Percentiles rank a stretch among this genome's conserved stretches.
Evolutionary conservation across 2,113 vertebrate species (phyloP).

Genomic region (Cromileptes altivelis): DNA sequence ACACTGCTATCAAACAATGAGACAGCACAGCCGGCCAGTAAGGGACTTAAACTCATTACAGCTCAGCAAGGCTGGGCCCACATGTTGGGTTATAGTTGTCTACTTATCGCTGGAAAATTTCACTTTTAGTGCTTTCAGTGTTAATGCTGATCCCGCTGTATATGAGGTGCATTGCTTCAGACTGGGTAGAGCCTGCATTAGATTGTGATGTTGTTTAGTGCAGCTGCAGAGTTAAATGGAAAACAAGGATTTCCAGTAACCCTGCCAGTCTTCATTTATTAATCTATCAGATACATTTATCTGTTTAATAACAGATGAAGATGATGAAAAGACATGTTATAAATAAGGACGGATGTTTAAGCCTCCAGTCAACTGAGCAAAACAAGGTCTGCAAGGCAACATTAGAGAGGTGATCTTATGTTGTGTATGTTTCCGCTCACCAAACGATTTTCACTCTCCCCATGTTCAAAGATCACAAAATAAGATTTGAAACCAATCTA

Average conservation of each 20-base stretch:
- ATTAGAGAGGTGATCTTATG: slow-evolving; percentile 40
- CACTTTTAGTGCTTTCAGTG: slow-evolving; percentile 39
- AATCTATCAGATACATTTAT: slow-evolving; percentile 30
- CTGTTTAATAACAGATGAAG: slow-evolving; percentile 34
- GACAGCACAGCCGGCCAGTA: slow-evolving; percentile 59
- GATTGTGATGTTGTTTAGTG: slow-evolving; percentile 33
- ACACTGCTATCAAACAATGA: slow-evolving; percentile 75
- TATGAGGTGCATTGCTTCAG: slow-evolving; percentile 39
- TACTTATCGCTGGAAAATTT: slow-evolving; percentile 72
- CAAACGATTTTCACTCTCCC: slow-evolving; percentile 55
- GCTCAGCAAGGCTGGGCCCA: slow-evolving; percentile 49
- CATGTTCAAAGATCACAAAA: slow-evolving; percentile 57
- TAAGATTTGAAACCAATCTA: slow-evolving; percentile 64
- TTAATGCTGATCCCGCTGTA: slow-evolving; percentile 44
- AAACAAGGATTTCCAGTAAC: slow-evolving; percentile 32
- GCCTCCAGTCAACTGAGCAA: slow-evolving; percentile 32
- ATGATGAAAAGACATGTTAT: slow-evolving; percentile 27
- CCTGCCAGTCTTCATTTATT: slow-evolving; percentile 11
- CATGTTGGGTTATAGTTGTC: slow-evolving; percentile 51
- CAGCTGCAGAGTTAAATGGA: slow-evolving; percentile 20
- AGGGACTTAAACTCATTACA: slow-evolving; percentile 73
- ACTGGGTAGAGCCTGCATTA: slow-evolving; percentile 23
- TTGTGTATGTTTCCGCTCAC: slow-evolving; percentile 39
- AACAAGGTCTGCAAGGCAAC: slow-evolving; percentile 11
- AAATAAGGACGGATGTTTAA: slow-evolving; percentile 15